Evolutionary conservation across 2,888 invertebrate genomes (phyloP), one percentile per base, ranked within the genome.

Genomic region (Apodemia duryi): DNA sequence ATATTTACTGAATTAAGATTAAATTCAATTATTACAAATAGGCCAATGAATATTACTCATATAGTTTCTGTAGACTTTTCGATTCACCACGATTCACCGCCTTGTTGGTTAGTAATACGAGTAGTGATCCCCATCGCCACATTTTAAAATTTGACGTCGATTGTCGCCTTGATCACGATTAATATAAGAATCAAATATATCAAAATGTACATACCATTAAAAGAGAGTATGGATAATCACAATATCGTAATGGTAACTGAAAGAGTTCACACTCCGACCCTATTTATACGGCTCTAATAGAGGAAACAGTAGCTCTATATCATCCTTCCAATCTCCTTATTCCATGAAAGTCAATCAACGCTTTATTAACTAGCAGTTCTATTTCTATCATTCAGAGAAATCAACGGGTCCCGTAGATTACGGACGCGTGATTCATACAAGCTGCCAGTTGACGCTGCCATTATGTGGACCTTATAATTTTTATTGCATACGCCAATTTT

Each of bases 291-390:
- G 64, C 64, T 69, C 51, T 70, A 68, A 65, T 70, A 74, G 75
- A 83, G 82, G 83, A 85, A 82, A 78, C 72, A 67, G 71, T 71
- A 73, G 71, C 67, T 69, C 71, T 73, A 75, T 77, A 80, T 77
- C 79, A 75, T 80, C 78, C 78, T 77, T 75, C 73, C 76, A 76
- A 77, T 78, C 76, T 74, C 71, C 72, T 71, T 73, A 64, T 88
- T 87, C 85, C 83, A 81, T 84, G 83, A 83, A 85, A 85, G 80
- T 81, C 81, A 82, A 85, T 87, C 81, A 82, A 77, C 73, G 72
- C 72, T 73, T 72, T 73, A 77, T 76, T 77, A 78, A 77, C 76
- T 75, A 75, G 46, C 46, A 46, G 74, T 72, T 81, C 83, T 84
- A 84, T 86, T 85, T 85, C 77, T 74, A 82, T 80, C 77, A 73